phyloP scores from a whole-genome alignment of 2,113 vertebrate genomes.

The Coryphaenoides rupestris region DNA sequence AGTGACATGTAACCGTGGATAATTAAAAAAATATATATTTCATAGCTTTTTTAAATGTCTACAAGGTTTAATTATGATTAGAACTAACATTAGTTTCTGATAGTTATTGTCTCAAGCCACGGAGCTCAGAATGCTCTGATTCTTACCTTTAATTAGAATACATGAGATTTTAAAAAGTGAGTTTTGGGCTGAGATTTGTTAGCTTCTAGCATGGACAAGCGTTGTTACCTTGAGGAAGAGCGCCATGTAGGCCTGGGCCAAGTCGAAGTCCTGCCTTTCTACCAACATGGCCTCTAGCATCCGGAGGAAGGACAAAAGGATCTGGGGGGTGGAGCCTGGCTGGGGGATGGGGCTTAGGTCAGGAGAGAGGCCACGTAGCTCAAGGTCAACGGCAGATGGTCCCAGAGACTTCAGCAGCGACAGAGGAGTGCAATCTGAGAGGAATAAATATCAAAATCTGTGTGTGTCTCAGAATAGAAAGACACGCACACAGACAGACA shows the following conservation, averaged over 20 bases:
- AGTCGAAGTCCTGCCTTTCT: constrained; percentile 85
- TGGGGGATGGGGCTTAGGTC: constrained; percentile 84
- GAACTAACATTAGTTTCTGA: too few species aligned
- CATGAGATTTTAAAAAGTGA: too few species aligned
- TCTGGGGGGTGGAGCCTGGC: constrained; percentile 74
- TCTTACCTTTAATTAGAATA: too few species aligned
- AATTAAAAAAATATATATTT: too few species aligned
- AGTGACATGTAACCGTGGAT: too few species aligned
- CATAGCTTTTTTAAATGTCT: too few species aligned
- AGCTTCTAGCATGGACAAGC: too few species aligned
- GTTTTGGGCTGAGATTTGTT: too few species aligned
- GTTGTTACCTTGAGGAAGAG: constrained; percentile 87
- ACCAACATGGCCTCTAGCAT: constrained; percentile 83
- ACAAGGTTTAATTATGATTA: too few species aligned
- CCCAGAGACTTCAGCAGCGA: constrained; percentile 79
- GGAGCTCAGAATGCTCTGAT: too few species aligned
- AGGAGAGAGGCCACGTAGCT: constrained; percentile 78
- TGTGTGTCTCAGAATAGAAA: not conserved
- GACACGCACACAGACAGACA: not conserved
- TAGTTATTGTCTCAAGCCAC: too few species aligned
- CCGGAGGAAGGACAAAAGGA: constrained; percentile 83
- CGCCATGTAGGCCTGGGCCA: constrained; percentile 89
- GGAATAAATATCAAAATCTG: not conserved
- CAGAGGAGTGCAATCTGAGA: constrained; percentile 74
- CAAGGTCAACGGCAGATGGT: constrained; percentile 81